Evolutionary conservation across 2,888 invertebrate species (phyloP).

Genomic region (Drosophila kokeensis): DNA sequence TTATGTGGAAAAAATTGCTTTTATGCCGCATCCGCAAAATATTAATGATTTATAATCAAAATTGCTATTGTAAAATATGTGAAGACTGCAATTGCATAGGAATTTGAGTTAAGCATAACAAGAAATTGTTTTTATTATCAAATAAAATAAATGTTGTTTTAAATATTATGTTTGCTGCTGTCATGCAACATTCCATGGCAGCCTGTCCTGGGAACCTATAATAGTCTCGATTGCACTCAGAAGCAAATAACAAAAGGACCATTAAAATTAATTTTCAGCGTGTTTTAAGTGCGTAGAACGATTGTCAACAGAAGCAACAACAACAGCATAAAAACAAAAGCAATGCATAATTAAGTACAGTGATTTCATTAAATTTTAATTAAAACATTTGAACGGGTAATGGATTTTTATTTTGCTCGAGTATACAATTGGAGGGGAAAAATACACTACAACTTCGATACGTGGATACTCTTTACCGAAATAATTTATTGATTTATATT

Average conservation of each 20-base stretch:
- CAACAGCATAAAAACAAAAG: slow-evolving; percentile 36
- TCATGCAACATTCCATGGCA: slow-evolving; percentile 17
- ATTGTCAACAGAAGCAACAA: slow-evolving; percentile 29
- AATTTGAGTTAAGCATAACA: slow-evolving; percentile 15
- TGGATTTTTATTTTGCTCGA: slow-evolving; percentile 68
- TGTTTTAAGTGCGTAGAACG: slow-evolving; percentile 43
- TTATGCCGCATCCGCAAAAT: slow-evolving; percentile 28
- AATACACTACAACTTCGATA: slow-evolving; percentile 17
- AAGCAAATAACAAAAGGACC: slow-evolving; percentile 48
- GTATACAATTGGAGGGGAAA: slow-evolving; percentile 38
- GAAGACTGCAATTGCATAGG: slow-evolving; percentile 3
- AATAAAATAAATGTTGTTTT: slow-evolving; percentile 67
- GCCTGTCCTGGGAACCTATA: slow-evolving; percentile 26
- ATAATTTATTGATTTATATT: not conserved
- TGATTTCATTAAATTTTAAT: slow-evolving; percentile 78
- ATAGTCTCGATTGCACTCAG: slow-evolving; percentile 39
- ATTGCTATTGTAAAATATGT: slow-evolving; percentile 24
- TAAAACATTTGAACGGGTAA: slow-evolving; percentile 76
- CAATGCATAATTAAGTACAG: slow-evolving; percentile 76
- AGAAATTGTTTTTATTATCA: slow-evolving; percentile 35
- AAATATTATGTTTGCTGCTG: slow-evolving; percentile 50
- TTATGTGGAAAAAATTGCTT: slow-evolving; percentile 46
- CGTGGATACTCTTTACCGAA: slow-evolving; percentile 29
- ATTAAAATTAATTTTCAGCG: slow-evolving; percentile 73
- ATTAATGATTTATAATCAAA: slow-evolving; percentile 55